Conservation (phyloP, 2,113 vertebrate genomes). For the Prionailurus viverrinus region DNA sequence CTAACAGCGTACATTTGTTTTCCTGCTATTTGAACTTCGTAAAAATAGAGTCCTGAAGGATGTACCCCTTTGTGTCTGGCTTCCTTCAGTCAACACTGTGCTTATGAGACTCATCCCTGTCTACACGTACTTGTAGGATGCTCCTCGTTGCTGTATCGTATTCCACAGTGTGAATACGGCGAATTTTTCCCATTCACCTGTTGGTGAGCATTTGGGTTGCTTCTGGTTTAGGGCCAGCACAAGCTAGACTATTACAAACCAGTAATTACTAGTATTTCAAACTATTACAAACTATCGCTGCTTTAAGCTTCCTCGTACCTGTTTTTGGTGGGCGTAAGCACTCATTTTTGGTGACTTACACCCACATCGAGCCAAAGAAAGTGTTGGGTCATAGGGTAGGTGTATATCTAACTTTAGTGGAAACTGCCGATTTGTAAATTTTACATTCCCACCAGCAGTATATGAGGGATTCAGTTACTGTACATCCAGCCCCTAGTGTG, state of each 20-base stretch:
- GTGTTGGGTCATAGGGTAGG: neutral
- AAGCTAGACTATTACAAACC: neutral
- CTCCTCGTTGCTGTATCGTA: neutral
- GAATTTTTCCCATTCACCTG: neutral
- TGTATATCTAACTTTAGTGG: neutral
- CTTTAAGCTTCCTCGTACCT: neutral
- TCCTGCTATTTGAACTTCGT: neutral
- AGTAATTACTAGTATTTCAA: neutral
- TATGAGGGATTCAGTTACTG: neutral
- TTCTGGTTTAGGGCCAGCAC: neutral
- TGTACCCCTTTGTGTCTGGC: neutral
- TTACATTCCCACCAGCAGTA: neutral
- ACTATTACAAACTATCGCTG: neutral
- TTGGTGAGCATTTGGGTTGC: neutral
- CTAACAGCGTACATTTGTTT: neutral
- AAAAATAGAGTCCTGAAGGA: neutral
- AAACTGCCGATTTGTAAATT: neutral
- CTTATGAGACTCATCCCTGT: neutral
- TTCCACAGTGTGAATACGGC: neutral
- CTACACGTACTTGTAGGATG: neutral
- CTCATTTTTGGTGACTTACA: neutral
- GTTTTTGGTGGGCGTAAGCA: neutral
- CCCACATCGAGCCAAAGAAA: neutral
- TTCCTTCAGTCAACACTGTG: neutral
- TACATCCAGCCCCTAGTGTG: neutral